Base-by-base conservation (phyloP, 2,888 invertebrate genomes). In the Tribolium freemani region DNA sequence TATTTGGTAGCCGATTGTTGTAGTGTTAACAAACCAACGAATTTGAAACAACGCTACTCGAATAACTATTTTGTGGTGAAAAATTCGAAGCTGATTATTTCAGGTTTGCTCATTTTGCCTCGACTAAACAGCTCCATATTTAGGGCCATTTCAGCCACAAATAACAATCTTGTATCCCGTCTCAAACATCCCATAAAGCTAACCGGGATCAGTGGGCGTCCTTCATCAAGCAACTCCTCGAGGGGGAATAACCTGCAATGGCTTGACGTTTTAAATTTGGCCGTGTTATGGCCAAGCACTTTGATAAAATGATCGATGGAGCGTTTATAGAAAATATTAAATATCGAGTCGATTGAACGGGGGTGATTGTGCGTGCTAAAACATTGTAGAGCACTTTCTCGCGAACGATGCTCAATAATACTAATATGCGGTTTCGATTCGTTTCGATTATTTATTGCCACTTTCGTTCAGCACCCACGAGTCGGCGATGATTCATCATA, bases 261-360 rank as follows among this genome's bases (percentile, higher is more conserved):
- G 13, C 45, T 57, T 46, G 48, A 56, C 48, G 68, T 50, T 68
- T 56, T 68, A 58, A 68, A 68, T 68, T 68, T 48, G 46, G 57
- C 16, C 16, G 10, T 56, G 16, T 57, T 57, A 68, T 31, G 26
- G 60, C 48, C 45, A 21, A 44, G n/a, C 63, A 45, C 45, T 53
- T 26, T 69, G 60, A 63, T 50, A 51, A 51, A 63, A 80, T 81
- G 81, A 81, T 82, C 81, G 79, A 82, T 82, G 78, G 75, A 69
- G 78, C 75, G 81, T 82, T 82, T 81, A 77, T 80, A 82, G 81
- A 78, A 81, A 81, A 81, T 80, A 79, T 78, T 78, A 76, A 60
- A 46, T 60, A 63, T 77, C 74, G 77, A 78, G 78, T 78, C 78
- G 78, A 79, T 79, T 71, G 76, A 78, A 79, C 80, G 76, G 74